phyloP scores from a whole-genome alignment of 2,797 vertebrate species.

The Bovichtus variegatus region DNA sequence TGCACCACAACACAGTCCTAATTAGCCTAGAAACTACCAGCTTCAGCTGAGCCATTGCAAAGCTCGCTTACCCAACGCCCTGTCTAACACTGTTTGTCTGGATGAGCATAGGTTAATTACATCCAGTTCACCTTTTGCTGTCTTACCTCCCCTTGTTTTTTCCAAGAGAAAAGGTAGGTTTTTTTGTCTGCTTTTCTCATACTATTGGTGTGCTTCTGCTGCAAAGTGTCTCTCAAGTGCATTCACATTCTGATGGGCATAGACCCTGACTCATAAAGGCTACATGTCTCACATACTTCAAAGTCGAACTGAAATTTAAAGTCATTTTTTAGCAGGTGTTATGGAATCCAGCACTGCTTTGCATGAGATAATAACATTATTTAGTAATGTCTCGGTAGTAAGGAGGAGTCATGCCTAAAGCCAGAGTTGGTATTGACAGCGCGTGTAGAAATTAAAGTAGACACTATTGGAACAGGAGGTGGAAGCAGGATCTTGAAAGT shows the following conservation, averaged over 20 bases:
- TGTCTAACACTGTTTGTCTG: conserved; percentile 60
- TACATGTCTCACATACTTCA: neutral
- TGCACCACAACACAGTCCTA: conserved; percentile 67
- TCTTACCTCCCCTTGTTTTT: conserved; percentile 11
- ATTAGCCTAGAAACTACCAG: conserved; percentile 71
- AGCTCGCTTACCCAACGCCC: conserved; percentile 42
- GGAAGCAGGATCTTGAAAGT: neutral
- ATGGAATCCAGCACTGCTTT: neutral
- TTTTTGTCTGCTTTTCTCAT: conserved; percentile 33
- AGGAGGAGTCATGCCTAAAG: neutral
- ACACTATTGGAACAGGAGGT: neutral
- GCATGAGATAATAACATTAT: neutral
- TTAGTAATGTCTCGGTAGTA: neutral
- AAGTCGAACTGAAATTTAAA: neutral
- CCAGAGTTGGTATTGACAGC: neutral
- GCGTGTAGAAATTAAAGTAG: neutral
- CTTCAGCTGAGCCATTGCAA: conserved; percentile 52
- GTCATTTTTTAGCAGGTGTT: neutral
- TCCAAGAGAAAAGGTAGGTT: neutral
- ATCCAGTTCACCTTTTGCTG: conserved; percentile 41
- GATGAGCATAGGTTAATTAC: conserved; percentile 72
- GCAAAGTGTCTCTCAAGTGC: conserved; percentile 4
- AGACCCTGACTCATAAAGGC: neutral
- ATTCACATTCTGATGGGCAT: neutral
- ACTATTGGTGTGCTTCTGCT: neutral